Conservation (phyloP, 2,797 vertebrate genomes). For the Rachycentron canadum region DNA sequence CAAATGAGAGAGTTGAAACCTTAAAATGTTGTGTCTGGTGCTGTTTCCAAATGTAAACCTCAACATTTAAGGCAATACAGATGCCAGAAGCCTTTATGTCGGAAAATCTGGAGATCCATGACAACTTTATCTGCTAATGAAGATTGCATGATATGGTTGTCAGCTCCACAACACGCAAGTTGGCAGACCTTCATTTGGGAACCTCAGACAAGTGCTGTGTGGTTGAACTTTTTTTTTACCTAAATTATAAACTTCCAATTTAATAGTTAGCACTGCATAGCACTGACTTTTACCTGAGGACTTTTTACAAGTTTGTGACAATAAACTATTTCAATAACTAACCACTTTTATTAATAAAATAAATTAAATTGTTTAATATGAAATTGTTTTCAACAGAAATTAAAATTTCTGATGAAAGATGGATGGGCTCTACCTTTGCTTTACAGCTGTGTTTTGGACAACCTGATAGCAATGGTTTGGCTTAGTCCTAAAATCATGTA, state of each 20-base stretch:
- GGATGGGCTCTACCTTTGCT: background rate
- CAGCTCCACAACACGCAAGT: background rate
- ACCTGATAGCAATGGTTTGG: conserved; percentile 4
- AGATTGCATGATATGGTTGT: background rate
- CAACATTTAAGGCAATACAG: background rate
- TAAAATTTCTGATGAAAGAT: background rate
- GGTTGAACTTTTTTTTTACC: background rate
- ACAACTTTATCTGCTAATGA: background rate
- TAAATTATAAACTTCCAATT: background rate
- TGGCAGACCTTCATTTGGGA: background rate
- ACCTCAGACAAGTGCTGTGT: background rate
- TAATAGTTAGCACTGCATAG: too few species aligned
- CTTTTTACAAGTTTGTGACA: too few species aligned
- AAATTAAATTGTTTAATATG: too few species aligned
- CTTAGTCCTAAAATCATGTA: background rate
- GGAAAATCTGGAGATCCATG: background rate
- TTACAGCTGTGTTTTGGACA: background rate
- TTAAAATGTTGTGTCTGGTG: background rate
- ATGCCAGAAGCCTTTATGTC: background rate
- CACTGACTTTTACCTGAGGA: too few species aligned
- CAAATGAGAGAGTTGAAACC: background rate
- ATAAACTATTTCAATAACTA: too few species aligned
- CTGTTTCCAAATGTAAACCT: background rate
- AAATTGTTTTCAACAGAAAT: too few species aligned
- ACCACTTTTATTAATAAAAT: too few species aligned